A percentile compares a stretch with the other conserved stretches of the same genome.
Conservation (phyloP, 2,888 invertebrate genomes). For the Ophion ellenae region DNA sequence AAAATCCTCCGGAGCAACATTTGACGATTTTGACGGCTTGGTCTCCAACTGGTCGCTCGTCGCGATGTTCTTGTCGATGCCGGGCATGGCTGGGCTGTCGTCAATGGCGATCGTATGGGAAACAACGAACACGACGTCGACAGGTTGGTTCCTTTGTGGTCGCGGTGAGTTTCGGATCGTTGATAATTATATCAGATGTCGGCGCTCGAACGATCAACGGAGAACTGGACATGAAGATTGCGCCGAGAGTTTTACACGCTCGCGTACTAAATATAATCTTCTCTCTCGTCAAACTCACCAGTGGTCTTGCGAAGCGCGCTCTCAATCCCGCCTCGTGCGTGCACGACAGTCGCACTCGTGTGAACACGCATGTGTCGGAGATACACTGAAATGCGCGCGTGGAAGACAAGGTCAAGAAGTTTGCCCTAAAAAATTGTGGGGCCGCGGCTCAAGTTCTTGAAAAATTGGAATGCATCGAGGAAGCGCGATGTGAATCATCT, state of each 20-base stretch:
- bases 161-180: slow-evolving; percentile 1
- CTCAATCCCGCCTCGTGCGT: slow-evolving; percentile 41
- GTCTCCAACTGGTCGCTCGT: not conserved
- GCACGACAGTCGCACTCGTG: slow-evolving; percentile 2
- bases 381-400: not conserved
- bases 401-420: slow-evolving; percentile 8
- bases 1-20: slow-evolving; percentile 83
- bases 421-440: not conserved
- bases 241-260: slow-evolving; percentile 34
- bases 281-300: slow-evolving; percentile 40
- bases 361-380: not conserved
- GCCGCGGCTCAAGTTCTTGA: not conserved
- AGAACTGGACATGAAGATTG: slow-evolving; percentile 55
- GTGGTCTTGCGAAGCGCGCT: slow-evolving; percentile 32
- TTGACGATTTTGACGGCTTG: slow-evolving; percentile 9
- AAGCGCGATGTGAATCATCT: not conserved
- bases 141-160: not conserved
- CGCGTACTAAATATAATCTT: slow-evolving; percentile 45
- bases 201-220: slow-evolving; percentile 52
- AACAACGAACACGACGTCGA: not conserved
- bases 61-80: slow-evolving; percentile 2
- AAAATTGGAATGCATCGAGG: not conserved
- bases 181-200: slow-evolving; percentile 26
- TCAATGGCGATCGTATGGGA: too few relatives aligned
- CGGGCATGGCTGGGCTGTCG: not conserved